Base-by-base conservation (phyloP, 1,140 invertebrate species). In the Hylaeus volcanicus region DNA sequence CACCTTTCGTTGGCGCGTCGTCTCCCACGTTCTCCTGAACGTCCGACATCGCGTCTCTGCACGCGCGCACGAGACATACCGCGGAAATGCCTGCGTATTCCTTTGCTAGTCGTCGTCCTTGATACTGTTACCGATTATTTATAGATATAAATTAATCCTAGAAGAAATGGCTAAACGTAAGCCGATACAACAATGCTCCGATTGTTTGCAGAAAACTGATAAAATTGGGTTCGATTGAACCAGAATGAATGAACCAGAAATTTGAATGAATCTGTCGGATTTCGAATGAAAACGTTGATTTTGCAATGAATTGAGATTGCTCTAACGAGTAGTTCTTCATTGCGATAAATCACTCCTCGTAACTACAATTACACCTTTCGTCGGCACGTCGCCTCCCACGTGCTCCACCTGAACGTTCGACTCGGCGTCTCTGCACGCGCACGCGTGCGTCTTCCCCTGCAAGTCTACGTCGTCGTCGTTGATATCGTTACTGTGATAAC, bases 291-390 rank as follows among this genome's bases (percentile, higher is more conserved):
- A 26, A 26, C 26, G 26, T 26, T 26, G 26, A 26, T 26, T 26
- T 26, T 26, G 26, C 26, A 26, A 26, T 26, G 26, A 26, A 26
- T 26, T 26, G 26, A 26, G 26, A 26, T 26, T 26, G 26, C 26
- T 26, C 26, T 26, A 26, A 26, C 26, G 26, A 26, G 26, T 26
- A 26, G 91, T 91, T 90, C 86, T 89, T 92, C 90, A 91, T 92
- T 91, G 91, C 90, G 26, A 26, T 26, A 26, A 26, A 26, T 91
- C 82, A 87, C 87, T 86, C 86, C 84, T 76, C 79, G 81, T 85
- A 85, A 88, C 79, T 89, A 86, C 91, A 92, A 92, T 91, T 92
- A 91, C 88, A 91, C 86, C 90, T 92, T 86, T 83, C 75, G 79
- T 81, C 79, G 81, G 81, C 85, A 72, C 86, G 79, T 37, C 26